phyloP scores from a whole-genome alignment of 30 jellyfish, hydroid and myxozoan genomes.

The Aurelia coerulea region DNA sequence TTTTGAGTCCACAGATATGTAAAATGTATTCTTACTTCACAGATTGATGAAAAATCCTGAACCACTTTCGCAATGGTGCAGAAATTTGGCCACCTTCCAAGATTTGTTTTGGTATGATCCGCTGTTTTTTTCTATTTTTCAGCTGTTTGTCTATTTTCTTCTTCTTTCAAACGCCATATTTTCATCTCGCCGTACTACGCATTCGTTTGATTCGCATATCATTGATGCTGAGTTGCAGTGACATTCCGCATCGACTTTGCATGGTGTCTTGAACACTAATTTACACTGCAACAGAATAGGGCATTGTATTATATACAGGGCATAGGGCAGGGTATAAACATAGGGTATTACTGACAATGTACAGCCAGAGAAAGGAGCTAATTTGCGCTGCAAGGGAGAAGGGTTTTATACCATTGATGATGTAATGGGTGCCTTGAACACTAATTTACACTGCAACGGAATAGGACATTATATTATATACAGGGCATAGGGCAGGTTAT shows the following conservation, averaged over 20 bases:
- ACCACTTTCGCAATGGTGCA: no score
- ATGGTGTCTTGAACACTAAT: slow-evolving; percentile 54
- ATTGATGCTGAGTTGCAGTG: slow-evolving; percentile 38
- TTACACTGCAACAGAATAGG: slow-evolving; percentile 38
- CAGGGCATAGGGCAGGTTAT: no score
- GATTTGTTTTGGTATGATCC: background rate
- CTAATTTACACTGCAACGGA: slow-evolving; percentile 36
- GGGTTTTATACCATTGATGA: slow-evolving; percentile 30
- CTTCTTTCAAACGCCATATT: slow-evolving; percentile 16
- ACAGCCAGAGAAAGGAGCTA: no score
- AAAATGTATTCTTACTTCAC: no score
- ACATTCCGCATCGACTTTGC: slow-evolving; percentile 43
- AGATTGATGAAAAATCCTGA: no score
- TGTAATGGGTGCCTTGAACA: slow-evolving; percentile 53
- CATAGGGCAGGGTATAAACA: no score
- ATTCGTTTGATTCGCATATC: slow-evolving; percentile 75
- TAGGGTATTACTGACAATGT: no score
- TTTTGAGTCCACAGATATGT: no score
- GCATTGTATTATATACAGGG: no score
- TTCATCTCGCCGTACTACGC: slow-evolving; percentile 42
- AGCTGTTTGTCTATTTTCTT: no score
- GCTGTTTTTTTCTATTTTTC: background rate
- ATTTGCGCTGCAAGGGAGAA: no score
- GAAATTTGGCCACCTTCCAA: no score
- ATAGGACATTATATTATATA: background rate